A percentile compares a stretch with the other conserved stretches of the same genome.
Conservation (phyloP, 1,140 invertebrate species). For the Caenorhabditis elegans region WBcel235 BX284602.5:2721501-2722000, state of each 20-base stretch:
- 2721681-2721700: slow-evolving; percentile 51
- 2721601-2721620: slow-evolving; percentile 61
- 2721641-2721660: slow-evolving; percentile 66
- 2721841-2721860: too few species aligned
- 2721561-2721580: too few species aligned
- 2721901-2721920: slow-evolving; percentile 87
- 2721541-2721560: background rate
- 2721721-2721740: too few species aligned
- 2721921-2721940: slow-evolving; percentile 83
- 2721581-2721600: slow-evolving; percentile 53
- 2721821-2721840: slow-evolving; percentile 68
- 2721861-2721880: slow-evolving; percentile 71
- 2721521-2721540: background rate
- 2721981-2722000: background rate
- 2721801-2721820: slow-evolving; percentile 70
- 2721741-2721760: slow-evolving; percentile 43
- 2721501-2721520: background rate
- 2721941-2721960: slow-evolving; percentile 80
- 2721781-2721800: slow-evolving; percentile 70
- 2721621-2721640: slow-evolving; percentile 64
- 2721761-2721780: slow-evolving; percentile 63
- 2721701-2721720: too few species aligned
- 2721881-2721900: slow-evolving; percentile 81
- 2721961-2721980: slow-evolving; percentile 71
- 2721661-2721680: slow-evolving; percentile 65